Base-by-base conservation (phyloP, 2,888 invertebrate species). In the Hemicrepidius hirtus region DNA sequence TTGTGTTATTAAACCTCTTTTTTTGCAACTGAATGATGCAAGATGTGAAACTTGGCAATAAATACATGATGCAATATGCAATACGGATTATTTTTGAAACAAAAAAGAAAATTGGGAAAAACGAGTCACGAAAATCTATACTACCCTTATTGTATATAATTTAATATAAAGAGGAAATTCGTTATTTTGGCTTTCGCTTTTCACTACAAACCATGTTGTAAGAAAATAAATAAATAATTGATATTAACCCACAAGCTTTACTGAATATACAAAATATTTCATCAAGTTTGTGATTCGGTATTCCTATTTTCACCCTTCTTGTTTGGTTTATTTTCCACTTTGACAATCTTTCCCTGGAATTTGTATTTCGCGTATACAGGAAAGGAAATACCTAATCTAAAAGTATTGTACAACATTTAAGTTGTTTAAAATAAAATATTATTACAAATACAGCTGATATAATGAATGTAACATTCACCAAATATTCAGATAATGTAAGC, bases 221-320 rank as follows among this genome's bases (percentile, higher is more conserved):
- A 44, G 16, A 44, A 44, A 44, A 44, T 44, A 16, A 44, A 13
- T 44, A 44, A 44, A 44, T 44, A 44, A 44, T 44, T 44, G 9
- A 16, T 13, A 44, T 44, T 44, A 1, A 13, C 44, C 13, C 44
- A 13, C 44, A 12, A 13, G 16, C 7, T 1, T 44, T 44, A 41
- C 18, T 44, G 13, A 13, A 18, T 44, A 41, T 41, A 41, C 5
- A 24, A 3, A 24, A 24, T 13, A 41, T 41, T 41, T 41, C 40
- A 41, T 41, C 6, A 41, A 41, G 40, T 13, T 41, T 13, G 16
- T 2, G 16, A 41, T 1, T 41, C 13, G 1, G 6, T 13, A 6
- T 41, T 41, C 40, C 13, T 16, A 41, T 41, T 41, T 41, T 41
- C 40, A 1, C 13, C n/a, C 40, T 16, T 41, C 13, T 37, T 41